Evolutionary conservation across 1,140 invertebrate genomes (phyloP), one percentile per base, ranked within the genome.

Genomic region (Leptinotarsa defecta): DNA sequence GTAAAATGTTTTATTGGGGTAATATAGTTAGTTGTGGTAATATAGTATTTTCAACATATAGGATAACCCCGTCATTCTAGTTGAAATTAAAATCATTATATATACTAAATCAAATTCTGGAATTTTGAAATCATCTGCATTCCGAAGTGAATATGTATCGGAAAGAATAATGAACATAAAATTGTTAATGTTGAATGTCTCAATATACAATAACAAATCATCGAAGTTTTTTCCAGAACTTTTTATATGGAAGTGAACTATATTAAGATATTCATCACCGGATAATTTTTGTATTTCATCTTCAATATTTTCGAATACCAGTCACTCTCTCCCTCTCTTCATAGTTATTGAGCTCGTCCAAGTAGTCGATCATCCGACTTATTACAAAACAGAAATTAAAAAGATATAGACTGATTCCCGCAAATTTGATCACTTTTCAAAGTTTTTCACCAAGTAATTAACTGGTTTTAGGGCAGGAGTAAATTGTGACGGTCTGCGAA

Each of bases 191-290:
- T 27, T 27, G 27, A 27, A 27, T 6, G 27, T 27, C 1, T 19
- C n/a, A 73, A 67, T 63, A 65, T 57, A 43, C 13, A 73, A 63
- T 0, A 73, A 22, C 13, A 73, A 65, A 6, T 73, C 72, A 43
- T 73, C 72, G 24, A 73, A 73, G 52, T 73, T 73, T 34, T 73
- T 61, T 67, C 34, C 17, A 22, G 67, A 57, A 65, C 61, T 73
- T 48, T 63, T 73, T 27, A 73, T 73, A 67, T 73, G 6, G 4
- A 27, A 27, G 27, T 27, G 5, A 27, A 67, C 43, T 43, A 73
- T 73, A 48, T 73, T 73, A 49, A 70, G 63, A 65, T 65, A 27
- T 27, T 6, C 4, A 27, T 27, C 1, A 27, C 27, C 27, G 1
- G 24, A 27, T 0, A 5, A 1, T 27, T 27, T 27, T 27, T 27